Evolutionary conservation across 2,797 vertebrate genomes (phyloP).

Genomic region (Rousettus madagascariensis): DNA sequence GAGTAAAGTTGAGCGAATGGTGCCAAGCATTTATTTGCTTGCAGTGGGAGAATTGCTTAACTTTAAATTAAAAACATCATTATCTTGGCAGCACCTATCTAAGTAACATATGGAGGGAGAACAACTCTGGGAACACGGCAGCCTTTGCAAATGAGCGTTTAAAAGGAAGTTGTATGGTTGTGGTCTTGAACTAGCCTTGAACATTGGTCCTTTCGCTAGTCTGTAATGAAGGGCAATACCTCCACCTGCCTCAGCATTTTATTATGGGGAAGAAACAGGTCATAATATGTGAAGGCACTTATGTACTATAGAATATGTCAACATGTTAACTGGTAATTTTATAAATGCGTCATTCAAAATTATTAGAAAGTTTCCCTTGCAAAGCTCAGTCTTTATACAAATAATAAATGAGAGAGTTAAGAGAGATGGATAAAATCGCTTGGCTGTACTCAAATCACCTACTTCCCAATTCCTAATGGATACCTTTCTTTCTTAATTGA

Average conservation of each 20-base stretch:
- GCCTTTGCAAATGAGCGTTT: constrained; percentile 2
- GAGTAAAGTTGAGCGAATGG: background rate
- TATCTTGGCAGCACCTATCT: constrained; percentile 38
- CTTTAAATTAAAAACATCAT: constrained; percentile 63
- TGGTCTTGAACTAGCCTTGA: background rate
- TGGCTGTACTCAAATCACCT: background rate
- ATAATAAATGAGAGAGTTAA: constrained; percentile 4
- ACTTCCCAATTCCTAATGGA: background rate
- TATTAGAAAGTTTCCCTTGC: constrained; percentile 14
- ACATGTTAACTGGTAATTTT: background rate
- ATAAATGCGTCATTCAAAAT: background rate
- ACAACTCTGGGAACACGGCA: background rate
- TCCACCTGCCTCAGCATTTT: background rate
- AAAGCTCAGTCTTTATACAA: constrained; percentile 24
- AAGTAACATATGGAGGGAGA: constrained; percentile 32
- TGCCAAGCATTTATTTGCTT: constrained; percentile 5
- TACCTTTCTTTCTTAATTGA: background rate
- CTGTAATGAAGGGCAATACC: background rate
- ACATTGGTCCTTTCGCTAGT: background rate
- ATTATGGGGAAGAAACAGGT: background rate
- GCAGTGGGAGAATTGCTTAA: constrained; percentile 34
- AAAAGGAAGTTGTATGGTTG: background rate
- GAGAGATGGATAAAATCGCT: background rate
- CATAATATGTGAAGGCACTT: background rate
- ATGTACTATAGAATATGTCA: background rate